Base-by-base conservation (phyloP, 1,140 invertebrate genomes). In the Bombus confusus region DNA sequence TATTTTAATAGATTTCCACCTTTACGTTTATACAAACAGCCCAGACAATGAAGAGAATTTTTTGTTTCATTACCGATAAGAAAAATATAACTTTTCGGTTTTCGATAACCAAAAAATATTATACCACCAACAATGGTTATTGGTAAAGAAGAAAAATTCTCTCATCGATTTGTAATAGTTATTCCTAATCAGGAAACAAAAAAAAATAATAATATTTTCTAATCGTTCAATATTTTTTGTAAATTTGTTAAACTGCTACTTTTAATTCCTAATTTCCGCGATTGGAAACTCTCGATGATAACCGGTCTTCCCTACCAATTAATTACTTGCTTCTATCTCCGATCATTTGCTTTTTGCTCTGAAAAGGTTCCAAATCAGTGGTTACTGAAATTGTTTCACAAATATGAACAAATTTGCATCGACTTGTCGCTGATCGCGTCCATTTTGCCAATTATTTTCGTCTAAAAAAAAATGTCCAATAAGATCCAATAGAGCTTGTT, bases 261-360 rank as follows among this genome's bases (percentile, higher is more conserved):
- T 52, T 52, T 1, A 18, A 52, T 52, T 52, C 47, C 18, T 83
- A 88, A 88, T 89, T 89, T 86, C 83, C 87, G 71, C 37, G 79
- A 15, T 79, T 31, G 41, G 3, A n/a, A 69, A 71, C 69, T 80
- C 31, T 34, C 31, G 8, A 28, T 41, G 77, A 79, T 79, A 79
- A 79, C 47, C 62, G 31, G 43, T 15, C 71, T 28, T 68, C 41
- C 13, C 43, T 71, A 12, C 39, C 28, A n/a, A 57, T 57, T 80
- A 43, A 34, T 62, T 76, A 52, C 74, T 28, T 57, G 66, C 66
- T 8, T 69, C 22, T 25, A 22, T 69, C 3, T 59, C 22, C 18
- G 22, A 69, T 37, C 34, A 22, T 39, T 69, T 9, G 3, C 68
- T 69, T 3, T 10, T 28, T 59, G 3, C 4, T 3, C 4, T 9